Evolutionary conservation across 37 sponge, comb jelly and placozoan genomes (phyloP), one percentile per base, ranked within the genome.

Genomic region (Halichondria panicea): DNA sequence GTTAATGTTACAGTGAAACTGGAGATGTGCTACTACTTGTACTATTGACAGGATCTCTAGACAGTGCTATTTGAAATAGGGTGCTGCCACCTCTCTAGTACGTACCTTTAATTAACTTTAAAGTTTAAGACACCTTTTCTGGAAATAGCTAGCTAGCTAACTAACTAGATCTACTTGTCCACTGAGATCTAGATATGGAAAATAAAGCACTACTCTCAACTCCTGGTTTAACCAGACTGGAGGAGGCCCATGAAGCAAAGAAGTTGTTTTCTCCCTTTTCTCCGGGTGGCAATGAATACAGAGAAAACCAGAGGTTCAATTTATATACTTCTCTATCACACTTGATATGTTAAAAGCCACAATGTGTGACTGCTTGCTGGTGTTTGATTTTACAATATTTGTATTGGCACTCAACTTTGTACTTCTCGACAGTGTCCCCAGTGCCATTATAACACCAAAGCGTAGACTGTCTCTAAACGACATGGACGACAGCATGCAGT

Each of bases 391-490:
- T n/a, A 7, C 11, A 59, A 59, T 7, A 8, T n/a, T 24, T 59
- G 61, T 33, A 64, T 64, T 5, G 3, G 11, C 9, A 28, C 18
- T 64, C 19, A 36, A 4, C n/a, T 8, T 33, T n/a, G 4, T 9
- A 30, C 34, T 3, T 43, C 50, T 28, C 75, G 30, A 30, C 25
- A 11, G 33, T 27, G 2, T 25, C 38, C 9, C 41, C 48, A 30
- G 42, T 53, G 52, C 39, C 25, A 39, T 30, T 25, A 48, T 37
- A 7, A 82, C 83, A 13, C 83, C 83, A 15, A 63, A 69, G n/a
- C 32, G 83, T n/a, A 82, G 43, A 60, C 58, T 82, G 59, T 82
- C 72, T 0, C 31, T 81, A 27, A n/a, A n/a, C n/a, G 53, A 64
- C 33, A 30, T 79, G 2, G 81, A 81, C 28, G 81, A 81, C 43